These are phyloP conservation scores for Salvelinus sp. DNA, from an alignment of 2,113 vertebrate species.

Conservation along the genomic window DNA sequence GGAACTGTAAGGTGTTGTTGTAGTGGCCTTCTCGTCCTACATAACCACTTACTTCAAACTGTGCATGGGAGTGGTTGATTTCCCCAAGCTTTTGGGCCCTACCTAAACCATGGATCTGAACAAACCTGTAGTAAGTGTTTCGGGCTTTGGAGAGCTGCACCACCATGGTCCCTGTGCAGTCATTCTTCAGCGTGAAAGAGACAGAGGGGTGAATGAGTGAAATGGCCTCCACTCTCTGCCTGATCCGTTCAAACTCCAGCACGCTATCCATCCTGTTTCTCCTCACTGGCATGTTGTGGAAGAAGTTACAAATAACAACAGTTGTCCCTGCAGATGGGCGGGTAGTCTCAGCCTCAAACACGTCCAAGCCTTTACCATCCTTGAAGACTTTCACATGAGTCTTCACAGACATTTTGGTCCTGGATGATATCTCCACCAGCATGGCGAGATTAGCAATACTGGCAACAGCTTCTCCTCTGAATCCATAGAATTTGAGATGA, in stretches of 20 bases:
- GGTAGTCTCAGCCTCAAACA: conserved; percentile 75
- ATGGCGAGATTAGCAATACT: conserved; percentile 82
- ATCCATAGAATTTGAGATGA: conserved; percentile 83
- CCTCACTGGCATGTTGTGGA: conserved; percentile 89
- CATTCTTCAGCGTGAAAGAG: conserved; percentile 90
- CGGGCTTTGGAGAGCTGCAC: conserved; percentile 89
- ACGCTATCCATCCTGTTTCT: conserved; percentile 82
- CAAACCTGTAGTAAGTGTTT: conserved; percentile 84
- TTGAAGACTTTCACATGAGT: conserved; percentile 87
- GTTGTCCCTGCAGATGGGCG: conserved; percentile 89
- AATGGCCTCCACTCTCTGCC: conserved; percentile 86
- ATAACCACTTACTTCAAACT: conserved; percentile 82
- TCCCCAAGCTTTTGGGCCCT: conserved; percentile 86
- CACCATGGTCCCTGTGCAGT: conserved; percentile 82
- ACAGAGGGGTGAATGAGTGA: conserved; percentile 87
- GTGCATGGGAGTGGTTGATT: conserved; percentile 73
- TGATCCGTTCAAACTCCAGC: conserved; percentile 87
- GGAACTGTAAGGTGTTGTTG: conserved; percentile 88
- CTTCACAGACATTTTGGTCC: conserved; percentile 75
- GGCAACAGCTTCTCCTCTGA: conserved; percentile 91
- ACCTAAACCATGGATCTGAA: conserved; percentile 84
- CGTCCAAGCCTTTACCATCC: conserved; percentile 75
- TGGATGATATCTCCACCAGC: conserved; percentile 87
- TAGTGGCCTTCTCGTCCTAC: conserved; percentile 90
- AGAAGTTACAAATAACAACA: conserved; percentile 84